Evolutionary conservation across 1,140 invertebrate genomes (phyloP), one percentile per base, ranked within the genome.

Genomic region (Ceratina calcarata): DNA sequence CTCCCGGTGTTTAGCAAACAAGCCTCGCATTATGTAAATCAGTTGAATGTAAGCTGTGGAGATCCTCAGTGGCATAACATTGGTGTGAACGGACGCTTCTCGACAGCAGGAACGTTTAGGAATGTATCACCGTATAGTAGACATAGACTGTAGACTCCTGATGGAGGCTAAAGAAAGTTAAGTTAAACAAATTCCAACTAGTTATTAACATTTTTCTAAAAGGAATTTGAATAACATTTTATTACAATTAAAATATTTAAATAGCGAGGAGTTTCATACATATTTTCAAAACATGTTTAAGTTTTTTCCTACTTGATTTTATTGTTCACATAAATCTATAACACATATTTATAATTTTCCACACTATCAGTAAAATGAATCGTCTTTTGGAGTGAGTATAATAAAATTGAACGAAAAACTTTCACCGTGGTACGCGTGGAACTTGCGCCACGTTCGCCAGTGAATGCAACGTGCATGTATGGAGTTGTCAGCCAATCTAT

Each of bases 361-460:
- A 10, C 7, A 10, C 37, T 45, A 6, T 45, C 37, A 45, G 37
- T 45, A 7, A 10, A 45, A 45, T 45, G 3, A 7, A 45, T n/a
- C 37, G 6, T 3, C 3, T 45, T 45, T 45, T 10, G 4, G 27
- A 32, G 3, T 45, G 37, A 45, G 3, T 45, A 60, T 62, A 51
- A 22, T 55, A n/a, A 55, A 55, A 66, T 75, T 57, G 49, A 57
- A 57, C 64, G 27, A 57, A 22, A n/a, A 62, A 60, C 49, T 55
- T 74, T 64, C 71, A 18, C 61, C 20, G 10, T 45, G 45, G 62
- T 37, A 18, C 49, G 71, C 49, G 62, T 49, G 61, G n/a, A 15
- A 74, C 71, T 74, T 74, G 51, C 71, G 27, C 71, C 71, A 74
- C 32, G 32, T 53, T 24, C 22, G 45, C 60, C 22, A 32, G 71